Base-by-base conservation (phyloP, 2,888 invertebrate genomes). In the Cremastinae sp. region DNA sequence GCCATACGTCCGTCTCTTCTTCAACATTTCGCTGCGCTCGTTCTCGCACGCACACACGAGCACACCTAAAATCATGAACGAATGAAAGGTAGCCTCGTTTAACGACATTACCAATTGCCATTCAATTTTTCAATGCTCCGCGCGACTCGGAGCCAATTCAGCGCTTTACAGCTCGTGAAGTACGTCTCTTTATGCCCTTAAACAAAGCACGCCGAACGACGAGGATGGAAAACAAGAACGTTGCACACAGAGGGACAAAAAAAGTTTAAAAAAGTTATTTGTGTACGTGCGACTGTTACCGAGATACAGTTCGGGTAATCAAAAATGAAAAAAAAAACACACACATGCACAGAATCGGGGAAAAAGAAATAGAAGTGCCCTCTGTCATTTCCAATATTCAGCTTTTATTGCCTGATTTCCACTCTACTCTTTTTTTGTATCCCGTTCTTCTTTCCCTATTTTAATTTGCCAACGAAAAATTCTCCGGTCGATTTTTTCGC, bases 31-130 rank as follows among this genome's bases (percentile, higher is more conserved):
- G 3, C 54, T 34, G 16, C 20, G 38, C 41, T n/a, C 36, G 12
- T 18, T n/a, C n/a, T 12, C 43, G 43, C 43, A 43, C 28, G 28
- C 28, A 43, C 28, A 5, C 28, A 28, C 28, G 28, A 28, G 5
- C 28, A 28, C 28, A 28, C 28, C 5, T 2, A 28, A 28, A 28
- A 28, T 28, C 28, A 5, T 28, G 28, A 3, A 5, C 28, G 5
- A 28, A 28, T 28, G 28, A 28, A 28, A 28, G 47, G 9, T 51
- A 12, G 49, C 36, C 61, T 36, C 70, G 61, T 71, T 71, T 22
- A 74, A 59, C 54, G 62, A 22, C 71, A 56, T 66, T 75, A 47
- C 58, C 75, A 75, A 75, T 75, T 71, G 71, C 66, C 71, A 71
- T 75, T 75, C 75, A 75, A 71, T 75, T 75, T 28, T 71, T 75